phyloP scores from a whole-genome alignment of 2,113 vertebrate species.

The Xiphias gladius region DNA sequence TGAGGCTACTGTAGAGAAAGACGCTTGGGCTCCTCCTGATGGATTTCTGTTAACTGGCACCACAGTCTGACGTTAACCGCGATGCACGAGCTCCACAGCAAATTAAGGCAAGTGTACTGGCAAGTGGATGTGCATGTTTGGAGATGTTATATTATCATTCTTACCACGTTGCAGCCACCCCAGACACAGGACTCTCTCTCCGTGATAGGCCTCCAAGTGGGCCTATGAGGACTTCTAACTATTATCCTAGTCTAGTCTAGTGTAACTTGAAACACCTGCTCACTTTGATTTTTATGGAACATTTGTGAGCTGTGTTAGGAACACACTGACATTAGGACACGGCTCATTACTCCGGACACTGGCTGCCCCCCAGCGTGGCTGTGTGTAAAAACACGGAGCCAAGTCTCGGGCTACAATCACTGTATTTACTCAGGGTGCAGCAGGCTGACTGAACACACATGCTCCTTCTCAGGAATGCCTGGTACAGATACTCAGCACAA shows the following conservation, averaged over 20 bases:
- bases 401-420: conserved; percentile 7
- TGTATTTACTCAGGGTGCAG: conserved; percentile 17
- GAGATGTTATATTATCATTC: neutral
- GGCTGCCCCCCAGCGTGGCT: neutral
- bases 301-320: conserved; percentile 15
- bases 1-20: no score
- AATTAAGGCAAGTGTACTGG: neutral
- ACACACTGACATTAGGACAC: conserved; percentile 12
- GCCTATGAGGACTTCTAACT: neutral
- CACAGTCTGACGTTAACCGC: neutral
- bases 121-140: conserved; percentile 4
- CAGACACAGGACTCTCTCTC: neutral
- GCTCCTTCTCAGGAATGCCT: neutral
- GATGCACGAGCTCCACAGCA: neutral
- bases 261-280: conserved; percentile 44
- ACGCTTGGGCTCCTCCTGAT: no score
- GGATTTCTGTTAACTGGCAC: neutral
- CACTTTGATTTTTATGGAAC: conserved; percentile 17
- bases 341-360: conserved; percentile 21
- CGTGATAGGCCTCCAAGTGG: neutral
- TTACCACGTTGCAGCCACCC: neutral
- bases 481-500: conserved; percentile 7
- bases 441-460: conserved; percentile 30
- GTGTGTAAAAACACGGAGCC: conserved; percentile 1
- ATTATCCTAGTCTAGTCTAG: neutral